Evolutionary conservation across 2,888 invertebrate genomes (phyloP).

Genomic region (Cinara cedri): DNA sequence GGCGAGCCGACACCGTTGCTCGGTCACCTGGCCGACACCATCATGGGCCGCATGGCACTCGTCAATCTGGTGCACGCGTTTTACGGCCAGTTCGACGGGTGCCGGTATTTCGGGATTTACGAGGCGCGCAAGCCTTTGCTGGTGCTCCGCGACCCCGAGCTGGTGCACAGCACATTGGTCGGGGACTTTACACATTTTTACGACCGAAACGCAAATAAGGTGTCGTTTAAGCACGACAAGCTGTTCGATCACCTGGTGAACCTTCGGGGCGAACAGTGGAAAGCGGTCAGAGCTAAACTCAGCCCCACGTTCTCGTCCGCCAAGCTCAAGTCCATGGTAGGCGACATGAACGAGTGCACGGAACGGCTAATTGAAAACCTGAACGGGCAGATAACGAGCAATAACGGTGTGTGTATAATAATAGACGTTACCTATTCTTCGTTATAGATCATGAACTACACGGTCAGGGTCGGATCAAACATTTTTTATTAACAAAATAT

Average conservation of each 20-base stretch:
- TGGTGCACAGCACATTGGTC: constrained; percentile 20
- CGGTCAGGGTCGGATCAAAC: too few relatives aligned
- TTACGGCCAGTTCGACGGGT: not conserved
- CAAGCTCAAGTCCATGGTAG: constrained; percentile 47
- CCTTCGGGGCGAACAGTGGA: constrained; percentile 44
- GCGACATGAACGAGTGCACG: constrained; percentile 40
- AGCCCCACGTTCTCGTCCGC: constrained; percentile 36
- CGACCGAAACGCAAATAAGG: constrained; percentile 16
- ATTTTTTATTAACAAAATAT: too few relatives aligned
- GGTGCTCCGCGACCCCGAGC: constrained; percentile 15
- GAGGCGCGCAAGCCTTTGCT: constrained; percentile 16
- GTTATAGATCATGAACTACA: too few relatives aligned
- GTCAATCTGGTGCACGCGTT: not conserved
- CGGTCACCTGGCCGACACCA: not conserved
- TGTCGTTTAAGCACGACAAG: constrained; percentile 35
- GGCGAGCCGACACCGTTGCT: not conserved
- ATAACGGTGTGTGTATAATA: not conserved
- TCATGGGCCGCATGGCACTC: not conserved
- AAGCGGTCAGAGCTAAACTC: constrained; percentile 38
- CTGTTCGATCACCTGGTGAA: constrained; percentile 51
- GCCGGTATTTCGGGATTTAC: constrained; percentile 31
- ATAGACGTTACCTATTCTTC: too few relatives aligned
- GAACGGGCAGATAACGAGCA: not conserved
- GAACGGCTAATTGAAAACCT: constrained; percentile 12
- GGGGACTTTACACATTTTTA: constrained; percentile 10